A percentile compares a stretch with the other conserved stretches of the same genome.
Evolutionary conservation across 2,888 invertebrate genomes (phyloP).

Genomic region (Limnephilus lunatus): DNA sequence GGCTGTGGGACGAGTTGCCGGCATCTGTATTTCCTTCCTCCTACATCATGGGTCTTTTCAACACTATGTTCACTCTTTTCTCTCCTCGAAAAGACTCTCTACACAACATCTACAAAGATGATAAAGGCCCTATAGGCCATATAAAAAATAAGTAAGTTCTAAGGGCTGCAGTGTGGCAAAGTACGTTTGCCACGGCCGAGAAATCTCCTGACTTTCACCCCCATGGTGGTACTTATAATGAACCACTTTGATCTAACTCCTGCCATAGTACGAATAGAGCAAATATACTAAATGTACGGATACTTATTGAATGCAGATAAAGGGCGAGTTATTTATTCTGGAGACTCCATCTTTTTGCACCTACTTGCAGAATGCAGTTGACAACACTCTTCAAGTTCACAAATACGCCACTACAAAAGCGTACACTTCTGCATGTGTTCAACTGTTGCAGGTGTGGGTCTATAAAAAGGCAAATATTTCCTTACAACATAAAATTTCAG

Average conservation of each 20-base stretch:
- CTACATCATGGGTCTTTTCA: too few species aligned
- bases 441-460: too few species aligned
- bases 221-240: neutral
- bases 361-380: neutral
- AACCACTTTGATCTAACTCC: neutral
- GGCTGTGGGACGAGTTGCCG: too few species aligned
- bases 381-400: neutral
- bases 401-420: neutral
- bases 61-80: too few species aligned
- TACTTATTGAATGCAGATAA: neutral
- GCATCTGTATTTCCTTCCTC: too few species aligned
- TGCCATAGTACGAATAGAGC: too few species aligned
- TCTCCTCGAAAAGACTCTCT: too few species aligned
- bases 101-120: too few species aligned
- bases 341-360: neutral
- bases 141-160: neutral
- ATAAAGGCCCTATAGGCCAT: too few species aligned
- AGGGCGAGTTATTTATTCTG: neutral
- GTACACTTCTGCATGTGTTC: neutral
- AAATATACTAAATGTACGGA: too few species aligned
- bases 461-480: neutral
- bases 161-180: neutral
- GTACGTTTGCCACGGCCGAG: neutral
- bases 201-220: neutral
- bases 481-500: neutral